Evolutionary conservation across 1,140 invertebrate genomes (phyloP), one percentile per base, ranked within the genome.

Genomic region (Manduca sexta): DNA sequence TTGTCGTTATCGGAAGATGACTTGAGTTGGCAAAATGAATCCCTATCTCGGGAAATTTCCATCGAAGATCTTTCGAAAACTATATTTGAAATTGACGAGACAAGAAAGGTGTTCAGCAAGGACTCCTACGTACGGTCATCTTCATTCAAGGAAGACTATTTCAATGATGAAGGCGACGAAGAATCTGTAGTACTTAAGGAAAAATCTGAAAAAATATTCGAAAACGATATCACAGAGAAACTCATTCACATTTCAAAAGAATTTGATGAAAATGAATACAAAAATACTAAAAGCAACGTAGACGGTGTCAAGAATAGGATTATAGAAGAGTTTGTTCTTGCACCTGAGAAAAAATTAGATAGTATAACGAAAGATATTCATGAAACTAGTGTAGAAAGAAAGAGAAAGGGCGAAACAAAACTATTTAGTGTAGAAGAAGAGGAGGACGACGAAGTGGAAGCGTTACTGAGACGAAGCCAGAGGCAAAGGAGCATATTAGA

Each of bases 401-500:
- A 72, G 63, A 79, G 52, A 54, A 82, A 72, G 39, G 50, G 49
- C 10, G 64, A 45, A 37, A 40, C 47, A 7, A 74, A 72, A 60
- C 48, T 84, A 38, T 67, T 67, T 54, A 74, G 53, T 33, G 82
- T 87, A 13, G 87, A 88, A 38, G 88, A 88, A 35, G 84, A 86
- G 21, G 62, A 74, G 1, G 90, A 91, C 63, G 87, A 88, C 31
- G 86, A 88, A 29, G 79, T 92, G 52, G 90, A 91, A 70, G 88
- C 87, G 48, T 80, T 93, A 37, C 84, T 93, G 14, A 88, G 86
- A 67, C 86, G 90, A 54, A 90, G 91, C 56, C 88, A 91, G 73
- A 88, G 88, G 62, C 91, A 93, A 71, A 88, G 91, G 69, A 91
- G 89, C 71, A 89, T 91, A 60, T 84, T 93, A 56, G 90, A 90